Base-by-base conservation (phyloP, 2,113 vertebrate species). In the Setophaga coronata region DNA sequence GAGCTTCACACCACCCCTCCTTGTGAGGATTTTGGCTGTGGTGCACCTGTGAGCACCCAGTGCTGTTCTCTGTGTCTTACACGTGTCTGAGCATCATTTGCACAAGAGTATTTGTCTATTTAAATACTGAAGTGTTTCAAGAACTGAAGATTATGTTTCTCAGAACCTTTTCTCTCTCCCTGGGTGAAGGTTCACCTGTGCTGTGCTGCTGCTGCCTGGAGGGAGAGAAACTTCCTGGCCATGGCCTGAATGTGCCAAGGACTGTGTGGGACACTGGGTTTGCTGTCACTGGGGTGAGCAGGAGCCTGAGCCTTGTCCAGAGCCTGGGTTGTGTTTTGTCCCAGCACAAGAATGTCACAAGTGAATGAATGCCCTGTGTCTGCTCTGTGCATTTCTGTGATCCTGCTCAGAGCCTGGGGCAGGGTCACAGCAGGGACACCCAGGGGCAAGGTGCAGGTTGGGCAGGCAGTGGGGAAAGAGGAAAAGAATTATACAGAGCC, bases 21-120 rank as follows among this genome's bases (percentile, higher is more conserved):
- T 0, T 1, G 43, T 0, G 1, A 38, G 48, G 50, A 29, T 16
- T 18, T 57, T 1, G 36, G n/a, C 42, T 28, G 3, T 3, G 20
- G 31, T 36, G 36, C 25, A 1, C 23, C 51, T 77, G 23, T 33
- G 84, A 60, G 74, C 50, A 29, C 42, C 1, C 2, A 57, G 57
- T 43, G 48, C 17, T 28, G 0, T 33, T 60, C 26, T 48, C 65
- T 84, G 14, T 57, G 70, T 50, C 82, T 56, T 34, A 45, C 50
- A 1, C 6, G 9, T 54, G 12, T 20, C 50, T 62, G 6, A 95
- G 93, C 73, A 70, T 82, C 45, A 43, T 93, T 96, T 96, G 93
- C 84, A 87, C 84, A 40, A 40, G 24, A 71, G 7, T 79, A 5
- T 72, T 91, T 89, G 53, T 47, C 42, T 92, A 10, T 88, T 88